phyloP scores from a whole-genome alignment of 2,888 invertebrate species.

The Drepanosiphum platanoidis region DNA sequence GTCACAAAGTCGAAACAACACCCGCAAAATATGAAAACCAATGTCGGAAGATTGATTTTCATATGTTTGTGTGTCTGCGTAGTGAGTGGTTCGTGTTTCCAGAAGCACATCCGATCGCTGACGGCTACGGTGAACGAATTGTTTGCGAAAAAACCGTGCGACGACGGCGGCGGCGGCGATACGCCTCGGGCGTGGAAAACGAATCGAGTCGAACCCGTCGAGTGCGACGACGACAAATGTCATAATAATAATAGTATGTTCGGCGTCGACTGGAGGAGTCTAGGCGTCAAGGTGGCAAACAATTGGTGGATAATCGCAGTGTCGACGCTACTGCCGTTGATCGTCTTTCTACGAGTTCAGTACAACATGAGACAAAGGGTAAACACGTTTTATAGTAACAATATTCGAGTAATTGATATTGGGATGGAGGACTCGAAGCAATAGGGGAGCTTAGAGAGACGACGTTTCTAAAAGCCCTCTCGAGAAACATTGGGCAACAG shows the following conservation, averaged over 20 bases:
- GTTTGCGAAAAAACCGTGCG: not conserved
- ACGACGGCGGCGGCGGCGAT: too few species aligned
- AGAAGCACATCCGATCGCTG: not conserved
- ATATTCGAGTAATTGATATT: too few species aligned
- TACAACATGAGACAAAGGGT: slow-evolving; percentile 16
- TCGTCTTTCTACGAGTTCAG: slow-evolving; percentile 1
- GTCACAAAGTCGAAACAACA: too few species aligned
- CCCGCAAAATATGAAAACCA: too few species aligned
- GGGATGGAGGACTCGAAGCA: too few species aligned
- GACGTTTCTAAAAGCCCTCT: too few species aligned
- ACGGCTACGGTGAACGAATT: not conserved
- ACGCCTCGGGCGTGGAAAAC: not conserved
- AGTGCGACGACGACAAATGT: not conserved
- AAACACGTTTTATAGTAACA: too few species aligned
- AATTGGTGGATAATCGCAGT: slow-evolving; percentile 28
- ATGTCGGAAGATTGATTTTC: not conserved
- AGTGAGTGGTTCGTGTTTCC: not conserved
- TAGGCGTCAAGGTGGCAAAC: not conserved
- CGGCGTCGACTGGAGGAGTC: not conserved
- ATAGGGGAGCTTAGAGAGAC: too few species aligned
- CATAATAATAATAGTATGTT: not conserved
- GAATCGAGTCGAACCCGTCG: not conserved
- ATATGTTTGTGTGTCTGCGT: not conserved
- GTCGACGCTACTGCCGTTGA: slow-evolving; percentile 16
- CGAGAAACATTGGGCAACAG: too few species aligned